Evolutionary conservation across 2,113 vertebrate genomes (phyloP), one percentile per base, ranked within the genome.

Genomic region (Xyliphius kryptos): DNA sequence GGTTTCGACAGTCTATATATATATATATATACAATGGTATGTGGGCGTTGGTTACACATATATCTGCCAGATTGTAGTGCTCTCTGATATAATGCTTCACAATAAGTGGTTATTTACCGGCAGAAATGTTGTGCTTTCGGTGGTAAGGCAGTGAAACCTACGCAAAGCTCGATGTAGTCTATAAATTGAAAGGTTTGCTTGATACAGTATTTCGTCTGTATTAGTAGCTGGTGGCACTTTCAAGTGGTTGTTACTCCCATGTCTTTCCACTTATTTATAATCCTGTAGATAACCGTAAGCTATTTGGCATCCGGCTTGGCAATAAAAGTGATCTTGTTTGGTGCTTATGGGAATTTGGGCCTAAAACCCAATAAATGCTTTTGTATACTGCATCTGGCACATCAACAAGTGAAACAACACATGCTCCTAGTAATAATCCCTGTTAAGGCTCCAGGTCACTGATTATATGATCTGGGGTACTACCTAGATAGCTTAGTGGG

Each of bases 51-150:
- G 56, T 10, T 58, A 26, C 20, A 44, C 40, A 43, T 44, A 43
- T 11, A 58, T n/a, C 56, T 58, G 56, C 56, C 56, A 58, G 56
- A 58, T 26, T 58, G 56, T 44, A 37, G 10, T 38, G 53, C 36
- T 56, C 53, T 56, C 32, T 56, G 20, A 58, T 58, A 16, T 21
- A 58, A 44, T 22, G 40, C 20, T 22, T 44, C 40, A 11, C 56
- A 58, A 26, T 44, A 58, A 58, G 56, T 44, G 56, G 44, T 43
- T 44, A 13, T 58, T 20, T 19, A 11, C 36, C 37, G 36, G 16
- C 6, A 19, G 32, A 19, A 40, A 56, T 40, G 2, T 56, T 13
- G 32, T 38, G 10, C 53, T 56, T 57, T 22, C n/a, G 40, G 56
- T 22, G 56, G 8, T 56, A 43, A 56, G 38, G 17, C 19, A 21